Conservation (phyloP, 1,140 invertebrate species). For the Apis florea region DNA sequence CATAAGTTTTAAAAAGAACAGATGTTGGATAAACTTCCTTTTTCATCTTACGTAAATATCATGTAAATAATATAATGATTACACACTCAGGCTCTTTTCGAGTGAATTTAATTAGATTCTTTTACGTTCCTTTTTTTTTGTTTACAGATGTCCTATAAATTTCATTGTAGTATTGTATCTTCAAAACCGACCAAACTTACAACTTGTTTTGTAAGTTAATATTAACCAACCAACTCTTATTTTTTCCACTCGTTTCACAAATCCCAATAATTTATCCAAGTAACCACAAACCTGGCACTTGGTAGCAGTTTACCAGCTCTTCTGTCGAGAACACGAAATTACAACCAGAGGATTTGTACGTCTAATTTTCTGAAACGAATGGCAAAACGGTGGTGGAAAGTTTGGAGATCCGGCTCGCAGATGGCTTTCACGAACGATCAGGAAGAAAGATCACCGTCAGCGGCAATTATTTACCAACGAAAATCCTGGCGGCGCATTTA, state of each 20-base stretch:
- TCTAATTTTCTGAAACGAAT: background rate
- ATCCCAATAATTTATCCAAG: background rate
- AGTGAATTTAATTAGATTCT: no score
- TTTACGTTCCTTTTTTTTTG: no score
- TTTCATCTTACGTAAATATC: no score
- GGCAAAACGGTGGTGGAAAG: background rate
- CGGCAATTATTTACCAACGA: slow-evolving; percentile 45
- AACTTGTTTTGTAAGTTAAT: no score
- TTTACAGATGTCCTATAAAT: no score
- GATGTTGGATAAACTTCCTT: no score
- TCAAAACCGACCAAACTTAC: no score
- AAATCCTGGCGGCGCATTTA: slow-evolving; percentile 68
- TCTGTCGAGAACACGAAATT: background rate
- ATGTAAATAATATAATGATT: no score
- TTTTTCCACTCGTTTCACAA: background rate
- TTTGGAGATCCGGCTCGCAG: background rate
- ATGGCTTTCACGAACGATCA: slow-evolving; percentile 18
- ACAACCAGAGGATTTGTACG: background rate
- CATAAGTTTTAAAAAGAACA: background rate
- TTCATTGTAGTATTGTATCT: no score
- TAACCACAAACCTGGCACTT: background rate
- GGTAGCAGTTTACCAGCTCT: background rate
- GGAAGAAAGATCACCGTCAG: slow-evolving; percentile 52
- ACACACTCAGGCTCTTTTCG: no score
- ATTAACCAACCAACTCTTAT: no score